phyloP scores from a whole-genome alignment of 1,140 invertebrate genomes.

The Ostrea edulis region DNA sequence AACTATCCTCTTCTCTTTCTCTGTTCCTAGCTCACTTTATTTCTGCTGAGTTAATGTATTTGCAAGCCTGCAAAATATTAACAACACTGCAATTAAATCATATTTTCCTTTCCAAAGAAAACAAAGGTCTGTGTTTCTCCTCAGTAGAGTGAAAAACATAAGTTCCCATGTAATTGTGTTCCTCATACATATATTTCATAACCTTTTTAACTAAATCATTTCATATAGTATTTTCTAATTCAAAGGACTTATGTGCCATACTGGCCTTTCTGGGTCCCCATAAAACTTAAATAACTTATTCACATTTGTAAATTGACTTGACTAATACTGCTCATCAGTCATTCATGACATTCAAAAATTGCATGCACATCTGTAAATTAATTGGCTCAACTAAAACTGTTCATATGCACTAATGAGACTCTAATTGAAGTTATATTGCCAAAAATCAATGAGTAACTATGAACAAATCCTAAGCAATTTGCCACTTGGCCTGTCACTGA shows the following conservation, averaged over 20 bases:
- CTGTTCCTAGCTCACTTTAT: constrained; percentile 80
- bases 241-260: too few relatives aligned
- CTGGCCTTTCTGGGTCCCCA: too few relatives aligned
- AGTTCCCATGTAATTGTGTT: too few relatives aligned
- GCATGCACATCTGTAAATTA: neutral
- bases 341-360: neutral
- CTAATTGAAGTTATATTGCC: constrained; percentile 9
- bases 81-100: neutral
- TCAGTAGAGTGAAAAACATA: too few relatives aligned
- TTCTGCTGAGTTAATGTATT: constrained; percentile 93
- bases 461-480: neutral
- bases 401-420: constrained; percentile 8
- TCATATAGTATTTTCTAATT: too few relatives aligned
- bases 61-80: constrained; percentile 81
- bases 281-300: too few relatives aligned
- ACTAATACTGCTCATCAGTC: neutral
- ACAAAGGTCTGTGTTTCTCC: too few relatives aligned
- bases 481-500: too few relatives aligned
- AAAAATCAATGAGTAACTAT: neutral
- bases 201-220: too few relatives aligned
- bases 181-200: too few relatives aligned
- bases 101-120: neutral
- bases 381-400: neutral
- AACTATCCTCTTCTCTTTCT: neutral
- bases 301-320: neutral